A percentile compares a stretch with the other conserved stretches of the same genome.
Evolutionary conservation across 30 jellyfish, hydroid and myxozoan genomes (phyloP).

Genomic region (Hydractinia symbiolongicarpus): DNA sequence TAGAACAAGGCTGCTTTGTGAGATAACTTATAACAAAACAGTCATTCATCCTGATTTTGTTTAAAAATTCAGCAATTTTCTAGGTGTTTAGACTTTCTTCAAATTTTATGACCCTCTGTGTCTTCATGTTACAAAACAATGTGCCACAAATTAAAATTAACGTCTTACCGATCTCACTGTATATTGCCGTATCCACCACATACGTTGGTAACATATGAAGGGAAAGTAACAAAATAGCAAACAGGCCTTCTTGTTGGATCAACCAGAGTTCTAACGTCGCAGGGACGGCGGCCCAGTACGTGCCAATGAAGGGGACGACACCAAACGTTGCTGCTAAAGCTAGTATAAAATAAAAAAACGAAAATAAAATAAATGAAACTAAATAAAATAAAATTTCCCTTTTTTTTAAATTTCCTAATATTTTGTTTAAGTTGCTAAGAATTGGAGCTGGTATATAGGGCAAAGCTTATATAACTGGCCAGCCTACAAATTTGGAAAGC

Average conservation of each 20-base stretch:
- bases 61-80: too few species aligned
- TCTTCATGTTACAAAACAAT: too few species aligned
- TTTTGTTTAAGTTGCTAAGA: too few species aligned
- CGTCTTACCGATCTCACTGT: slow-evolving; percentile 82
- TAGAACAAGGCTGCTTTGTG: too few species aligned
- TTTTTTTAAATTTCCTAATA: neutral
- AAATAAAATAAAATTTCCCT: neutral
- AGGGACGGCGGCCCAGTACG: slow-evolving; percentile 91
- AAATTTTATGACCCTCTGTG: too few species aligned
- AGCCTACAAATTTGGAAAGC: too few species aligned
- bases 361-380: neutral
- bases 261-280: slow-evolving; percentile 85
- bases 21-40: too few species aligned
- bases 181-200: slow-evolving; percentile 82
- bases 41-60: too few species aligned
- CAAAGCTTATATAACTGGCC: too few species aligned
- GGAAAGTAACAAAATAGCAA: slow-evolving; percentile 51
- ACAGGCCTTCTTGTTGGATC: slow-evolving; percentile 65
- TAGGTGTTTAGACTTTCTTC: too few species aligned
- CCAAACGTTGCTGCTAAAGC: slow-evolving; percentile 85
- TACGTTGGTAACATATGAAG: slow-evolving; percentile 79
- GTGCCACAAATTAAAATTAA: neutral
- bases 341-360: neutral
- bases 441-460: too few species aligned
- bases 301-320: slow-evolving; percentile 88